phyloP scores from a whole-genome alignment of 2,113 vertebrate genomes.

The Hydrochoerus hydrochaeris region DNA sequence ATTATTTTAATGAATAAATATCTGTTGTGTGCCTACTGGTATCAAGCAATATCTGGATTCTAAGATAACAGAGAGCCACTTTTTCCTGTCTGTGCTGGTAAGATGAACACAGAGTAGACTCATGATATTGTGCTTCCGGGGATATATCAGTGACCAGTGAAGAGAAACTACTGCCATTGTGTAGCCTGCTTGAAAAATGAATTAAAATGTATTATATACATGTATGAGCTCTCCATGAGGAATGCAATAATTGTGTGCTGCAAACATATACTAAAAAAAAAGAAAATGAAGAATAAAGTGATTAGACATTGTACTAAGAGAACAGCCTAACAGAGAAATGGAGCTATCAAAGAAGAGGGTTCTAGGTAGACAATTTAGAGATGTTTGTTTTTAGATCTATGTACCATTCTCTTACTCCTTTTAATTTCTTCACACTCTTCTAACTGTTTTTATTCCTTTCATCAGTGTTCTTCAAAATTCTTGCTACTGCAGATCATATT shows the following conservation, averaged over 20 bases:
- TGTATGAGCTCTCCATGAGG: background rate
- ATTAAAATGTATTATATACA: background rate
- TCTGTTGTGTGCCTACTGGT: background rate
- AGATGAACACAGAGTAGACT: background rate
- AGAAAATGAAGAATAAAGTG: background rate
- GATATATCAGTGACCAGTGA: background rate
- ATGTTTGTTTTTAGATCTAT: background rate
- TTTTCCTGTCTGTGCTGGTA: background rate
- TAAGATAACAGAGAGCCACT: background rate
- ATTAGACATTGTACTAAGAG: background rate
- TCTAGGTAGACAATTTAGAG: background rate
- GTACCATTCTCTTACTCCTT: background rate
- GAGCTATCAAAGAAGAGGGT: background rate
- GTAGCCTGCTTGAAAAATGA: background rate
- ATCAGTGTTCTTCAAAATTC: background rate
- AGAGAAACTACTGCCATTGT: background rate
- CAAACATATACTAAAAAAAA: background rate
- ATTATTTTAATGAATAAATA: slow-evolving; percentile 5
- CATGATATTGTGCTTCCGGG: background rate
- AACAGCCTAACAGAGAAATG: background rate
- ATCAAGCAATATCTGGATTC: background rate
- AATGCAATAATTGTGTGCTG: background rate
- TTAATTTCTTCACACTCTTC: background rate
- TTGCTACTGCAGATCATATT: background rate
- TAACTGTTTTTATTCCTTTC: background rate